Evolutionary conservation across 2,797 vertebrate species (phyloP), one percentile per base, ranked within the genome.

Genomic region (Meda fulgida): DNA sequence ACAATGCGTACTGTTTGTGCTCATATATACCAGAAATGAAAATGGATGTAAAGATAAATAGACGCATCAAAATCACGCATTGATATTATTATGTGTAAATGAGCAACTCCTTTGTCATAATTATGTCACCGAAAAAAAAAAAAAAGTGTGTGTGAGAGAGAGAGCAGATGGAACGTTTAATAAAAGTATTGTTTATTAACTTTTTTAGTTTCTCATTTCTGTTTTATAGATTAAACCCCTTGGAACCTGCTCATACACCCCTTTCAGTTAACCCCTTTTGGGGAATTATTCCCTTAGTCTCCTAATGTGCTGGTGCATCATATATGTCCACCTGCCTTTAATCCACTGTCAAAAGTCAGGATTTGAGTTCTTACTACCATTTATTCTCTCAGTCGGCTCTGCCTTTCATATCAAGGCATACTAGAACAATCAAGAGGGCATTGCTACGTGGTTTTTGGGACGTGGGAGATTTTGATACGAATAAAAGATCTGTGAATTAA

Each of bases 361-460:
- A 84, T 83, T 75, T 78, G 73, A 75, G 80, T 84, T 85, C 31
- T 80, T 46, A 40, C 66, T 58, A 65, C 79, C 85, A 58, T 82
- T 80, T 82, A 88, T 82, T 67, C 48, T 60, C 46, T 67, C 21
- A 48, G 69, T 76, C 48, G 26, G 26, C 84, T 83, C 71, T 86
- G 72, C 53, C 66, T 69, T 85, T 86, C 73, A 78, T 80, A 80
- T 79, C 79, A 81, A 65, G 70, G 84, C 87, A 85, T 46, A 51
- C 34, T 72, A 69, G 53, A 53, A 72, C 73, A 87, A 82, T 78
- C 51, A 75, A 72, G 40, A 63, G 46, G 76, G 36, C 58, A 73
- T 81, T 85, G 72, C 85, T 87, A 81, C 60, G 76, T 81, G 72
- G 84, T 73, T 79, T 81, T 87, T 36, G 43, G 85, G 85, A 85